Evolutionary conservation across 1,140 invertebrate genomes (phyloP), one percentile per base, ranked within the genome.

Genomic region (Dryas iulia): DNA sequence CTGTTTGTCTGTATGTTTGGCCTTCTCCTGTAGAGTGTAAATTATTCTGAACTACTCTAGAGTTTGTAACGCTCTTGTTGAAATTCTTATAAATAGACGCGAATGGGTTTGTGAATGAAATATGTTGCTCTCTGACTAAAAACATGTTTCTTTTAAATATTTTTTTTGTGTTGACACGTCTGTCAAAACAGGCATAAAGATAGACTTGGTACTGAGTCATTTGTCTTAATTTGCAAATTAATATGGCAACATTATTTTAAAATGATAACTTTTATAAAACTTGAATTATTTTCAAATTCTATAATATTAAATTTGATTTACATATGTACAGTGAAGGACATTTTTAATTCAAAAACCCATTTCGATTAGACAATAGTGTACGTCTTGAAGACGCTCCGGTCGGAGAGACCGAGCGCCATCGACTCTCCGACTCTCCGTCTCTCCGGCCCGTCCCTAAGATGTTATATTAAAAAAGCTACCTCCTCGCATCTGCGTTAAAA

Each of bases 401-500:
- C 39, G 59, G 52, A 61, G 39, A 56, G 21, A 54, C 10, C 33
- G 12, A 35, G 33, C 33, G 30, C 30, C 30, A 8, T 8, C 1
- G 26, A 28, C 26, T 28, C 26, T 28, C 26, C 26, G 26, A 3
- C 26, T 28, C 26, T 28, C 26, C 2, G 18, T 2, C 7, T 47
- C 39, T 47, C 39, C 14, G 39, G 8, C 18, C 2, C 2, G 39
- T 18, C 14, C n/a, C 21, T 47, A 10, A 47, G 39, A 47, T 47
- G 2, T 25, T 25, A 23, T 56, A 56, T 56, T 56, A 56, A 65
- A 59, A 33, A 71, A 72, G 64, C 71, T 78, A 78, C 72, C 76
- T 77, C 76, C 69, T 75, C 66, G 71, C 75, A 31, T 63, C 63
- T 61, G 72, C 72, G 72, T 74, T 54, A 65, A 74, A 73, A 78